These are phyloP conservation scores for Melikaiella ostensackeni DNA, from an alignment of 2,888 invertebrate genomes.

Conservation along the genomic window DNA sequence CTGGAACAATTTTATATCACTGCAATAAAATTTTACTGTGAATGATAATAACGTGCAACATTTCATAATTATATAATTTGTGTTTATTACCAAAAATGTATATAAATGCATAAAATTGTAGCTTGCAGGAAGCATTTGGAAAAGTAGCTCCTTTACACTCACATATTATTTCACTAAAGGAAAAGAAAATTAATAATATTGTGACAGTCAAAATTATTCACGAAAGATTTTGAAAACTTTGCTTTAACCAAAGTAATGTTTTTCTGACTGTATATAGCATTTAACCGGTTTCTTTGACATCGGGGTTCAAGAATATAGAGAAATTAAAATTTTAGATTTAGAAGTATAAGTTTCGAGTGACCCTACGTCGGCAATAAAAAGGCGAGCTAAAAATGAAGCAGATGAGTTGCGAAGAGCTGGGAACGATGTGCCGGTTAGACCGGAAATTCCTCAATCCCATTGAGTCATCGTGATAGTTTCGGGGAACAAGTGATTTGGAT, in stretches of 20 bases:
- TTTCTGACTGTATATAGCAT: neutral
- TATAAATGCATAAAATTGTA: too few species aligned
- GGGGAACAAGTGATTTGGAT: neutral
- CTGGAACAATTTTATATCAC: too few species aligned
- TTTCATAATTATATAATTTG: too few species aligned
- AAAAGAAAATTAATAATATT: too few species aligned
- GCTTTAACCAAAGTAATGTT: neutral
- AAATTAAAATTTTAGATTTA: neutral
- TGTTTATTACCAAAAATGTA: too few species aligned
- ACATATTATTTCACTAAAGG: neutral
- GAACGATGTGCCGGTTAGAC: neutral
- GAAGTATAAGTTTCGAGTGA: neutral
- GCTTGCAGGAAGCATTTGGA: too few species aligned
- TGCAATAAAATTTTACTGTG: too few species aligned
- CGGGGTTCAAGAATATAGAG: neutral
- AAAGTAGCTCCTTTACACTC: too few species aligned
- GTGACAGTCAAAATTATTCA: too few species aligned
- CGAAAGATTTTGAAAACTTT: neutral
- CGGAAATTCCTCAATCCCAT: neutral
- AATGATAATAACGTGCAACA: too few species aligned
- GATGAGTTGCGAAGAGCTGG: neutral
- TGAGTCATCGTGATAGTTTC: constrained; percentile 8
- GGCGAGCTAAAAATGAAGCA: neutral
- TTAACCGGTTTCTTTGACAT: neutral
- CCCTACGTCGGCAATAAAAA: neutral